Evolutionary conservation across 2,888 invertebrate species (phyloP).

Genomic region (Leptinotarsa tumamoca): DNA sequence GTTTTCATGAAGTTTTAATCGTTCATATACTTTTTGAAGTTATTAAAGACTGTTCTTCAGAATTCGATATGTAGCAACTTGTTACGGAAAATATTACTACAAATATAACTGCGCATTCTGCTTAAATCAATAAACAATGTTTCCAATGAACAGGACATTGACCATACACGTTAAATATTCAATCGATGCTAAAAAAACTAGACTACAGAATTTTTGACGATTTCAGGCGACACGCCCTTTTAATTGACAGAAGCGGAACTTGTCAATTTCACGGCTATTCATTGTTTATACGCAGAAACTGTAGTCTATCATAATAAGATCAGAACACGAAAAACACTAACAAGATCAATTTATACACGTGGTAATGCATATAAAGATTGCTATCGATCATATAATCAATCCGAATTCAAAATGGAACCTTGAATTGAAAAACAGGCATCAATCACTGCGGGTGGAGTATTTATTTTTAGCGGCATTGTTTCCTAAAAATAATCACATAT

Average conservation of each 20-base stretch:
- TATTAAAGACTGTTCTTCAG: no score
- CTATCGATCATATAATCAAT: constrained; percentile 1
- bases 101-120: no score
- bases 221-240: not conserved
- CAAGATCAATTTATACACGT: not conserved
- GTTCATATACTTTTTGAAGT: no score
- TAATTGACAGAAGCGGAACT: not conserved
- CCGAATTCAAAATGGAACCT: not conserved
- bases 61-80: no score
- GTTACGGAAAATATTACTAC: no score
- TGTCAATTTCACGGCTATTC: constrained; percentile 1
- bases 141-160: no score
- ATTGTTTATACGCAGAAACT: not conserved
- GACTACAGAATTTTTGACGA: not conserved
- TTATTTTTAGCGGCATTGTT: not conserved
- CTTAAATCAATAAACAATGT: no score
- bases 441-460: constrained; percentile 5
- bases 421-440: not conserved
- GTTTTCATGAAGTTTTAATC: no score
- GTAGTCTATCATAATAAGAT: not conserved
- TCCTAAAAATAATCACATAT: not conserved
- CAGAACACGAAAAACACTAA: not conserved
- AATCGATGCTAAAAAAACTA: no score
- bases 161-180: no score
- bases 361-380: not conserved